A percentile compares a stretch with the other conserved stretches of the same genome.
These are phyloP conservation scores for Gopherus flavomarginatus DNA, from an alignment of 2,113 vertebrate genomes.

Conservation along the genomic window DNA sequence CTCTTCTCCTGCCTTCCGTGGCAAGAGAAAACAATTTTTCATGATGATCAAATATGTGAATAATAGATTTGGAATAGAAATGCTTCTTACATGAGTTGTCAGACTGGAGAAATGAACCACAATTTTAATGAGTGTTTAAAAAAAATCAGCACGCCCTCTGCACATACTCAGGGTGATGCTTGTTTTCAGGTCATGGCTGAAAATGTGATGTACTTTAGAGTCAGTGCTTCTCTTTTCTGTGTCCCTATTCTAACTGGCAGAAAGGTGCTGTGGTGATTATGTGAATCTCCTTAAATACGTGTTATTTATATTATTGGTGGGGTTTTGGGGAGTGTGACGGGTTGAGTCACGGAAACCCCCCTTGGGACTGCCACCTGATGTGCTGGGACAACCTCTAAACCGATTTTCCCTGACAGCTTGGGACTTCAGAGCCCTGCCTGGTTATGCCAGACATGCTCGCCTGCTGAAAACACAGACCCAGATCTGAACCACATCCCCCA, in stretches of 20 bases:
- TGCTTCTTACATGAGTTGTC: not conserved
- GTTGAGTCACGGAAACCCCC: too few relatives aligned
- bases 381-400: too few relatives aligned
- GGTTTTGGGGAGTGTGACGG: not conserved
- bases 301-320: constrained; percentile 21
- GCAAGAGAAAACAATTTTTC: not conserved
- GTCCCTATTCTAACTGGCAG: constrained; percentile 33
- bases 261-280: constrained; percentile 60
- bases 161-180: constrained; percentile 8
- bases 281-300: constrained; percentile 55
- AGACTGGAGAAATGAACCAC: not conserved
- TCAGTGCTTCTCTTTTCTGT: constrained; percentile 25
- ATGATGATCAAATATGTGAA: not conserved
- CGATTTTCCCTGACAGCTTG: too few relatives aligned
- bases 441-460: too few relatives aligned
- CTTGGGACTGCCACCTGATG: too few relatives aligned
- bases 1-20: not conserved
- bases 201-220: constrained; percentile 27
- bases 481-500: too few relatives aligned
- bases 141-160: not conserved
- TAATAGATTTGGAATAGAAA: not conserved
- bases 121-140: not conserved
- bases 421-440: too few relatives aligned
- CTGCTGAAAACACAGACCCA: too few relatives aligned
- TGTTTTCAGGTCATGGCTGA: constrained; percentile 48